phyloP scores from a whole-genome alignment of 2,797 vertebrate species.

The Malacoraja senta region DNA sequence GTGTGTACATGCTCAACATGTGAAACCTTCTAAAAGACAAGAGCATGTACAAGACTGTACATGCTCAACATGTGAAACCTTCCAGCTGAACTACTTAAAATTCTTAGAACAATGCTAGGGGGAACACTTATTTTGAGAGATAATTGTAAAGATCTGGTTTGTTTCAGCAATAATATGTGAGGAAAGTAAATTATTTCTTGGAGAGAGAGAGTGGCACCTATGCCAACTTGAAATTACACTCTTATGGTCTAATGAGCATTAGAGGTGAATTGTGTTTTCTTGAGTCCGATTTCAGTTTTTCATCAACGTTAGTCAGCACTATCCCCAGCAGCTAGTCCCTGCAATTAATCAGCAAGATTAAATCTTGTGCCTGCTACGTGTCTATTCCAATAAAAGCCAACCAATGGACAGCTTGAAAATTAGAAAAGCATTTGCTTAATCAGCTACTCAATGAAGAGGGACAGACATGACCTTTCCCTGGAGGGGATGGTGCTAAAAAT shows the following conservation, averaged over 20 bases:
- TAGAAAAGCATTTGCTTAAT: background rate
- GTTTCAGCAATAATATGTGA: background rate
- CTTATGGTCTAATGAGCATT: background rate
- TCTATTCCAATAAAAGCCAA: background rate
- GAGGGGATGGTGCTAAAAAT: too few species aligned
- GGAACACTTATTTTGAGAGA: background rate
- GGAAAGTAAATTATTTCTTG: background rate
- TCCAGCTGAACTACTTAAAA: too few species aligned
- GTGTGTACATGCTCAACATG: background rate
- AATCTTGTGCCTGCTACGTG: background rate
- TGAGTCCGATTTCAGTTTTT: constrained; percentile 4
- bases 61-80: background rate
- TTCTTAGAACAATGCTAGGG: background rate
- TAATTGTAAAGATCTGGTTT: constrained; percentile 18
- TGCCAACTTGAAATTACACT: background rate
- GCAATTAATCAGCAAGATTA: background rate
- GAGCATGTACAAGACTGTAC: background rate
- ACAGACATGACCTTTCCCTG: too few species aligned
- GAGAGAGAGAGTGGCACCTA: background rate
- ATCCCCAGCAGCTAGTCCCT: background rate
- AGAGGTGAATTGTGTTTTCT: constrained; percentile 10
- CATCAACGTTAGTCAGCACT: background rate
- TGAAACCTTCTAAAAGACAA: too few species aligned
- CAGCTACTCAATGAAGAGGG: too few species aligned
- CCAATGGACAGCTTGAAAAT: background rate